Evolutionary conservation across 2,113 vertebrate species (phyloP).

Genomic region (Columba janthina): DNA sequence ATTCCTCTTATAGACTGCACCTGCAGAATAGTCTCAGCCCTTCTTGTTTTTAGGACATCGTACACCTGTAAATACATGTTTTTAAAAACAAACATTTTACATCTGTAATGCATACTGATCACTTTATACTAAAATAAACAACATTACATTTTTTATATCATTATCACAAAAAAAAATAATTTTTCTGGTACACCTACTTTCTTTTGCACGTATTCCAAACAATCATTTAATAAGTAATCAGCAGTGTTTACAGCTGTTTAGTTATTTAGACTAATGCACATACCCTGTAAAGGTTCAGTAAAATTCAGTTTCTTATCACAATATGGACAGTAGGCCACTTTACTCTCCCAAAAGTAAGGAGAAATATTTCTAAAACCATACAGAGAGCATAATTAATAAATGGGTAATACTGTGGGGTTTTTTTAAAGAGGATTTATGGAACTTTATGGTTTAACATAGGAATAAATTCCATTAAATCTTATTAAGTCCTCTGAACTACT

Average conservation of each 20-base stretch:
- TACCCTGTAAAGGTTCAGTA: neutral
- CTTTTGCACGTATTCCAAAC: neutral
- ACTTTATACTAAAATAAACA: constrained; percentile 30
- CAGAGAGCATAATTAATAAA: neutral
- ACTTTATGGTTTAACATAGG: constrained; percentile 13
- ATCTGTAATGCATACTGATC: constrained; percentile 30
- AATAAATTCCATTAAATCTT: constrained; percentile 41
- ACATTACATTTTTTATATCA: neutral
- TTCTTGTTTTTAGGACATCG: constrained; percentile 39
- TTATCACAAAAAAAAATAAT: neutral
- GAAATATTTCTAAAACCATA: neutral
- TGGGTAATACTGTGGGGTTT: neutral
- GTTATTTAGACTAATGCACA: neutral
- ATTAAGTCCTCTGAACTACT: constrained; percentile 47
- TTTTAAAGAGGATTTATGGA: constrained; percentile 30
- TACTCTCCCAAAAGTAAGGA: neutral
- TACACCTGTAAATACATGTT: constrained; percentile 61
- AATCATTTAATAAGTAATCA: neutral
- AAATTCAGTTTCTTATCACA: neutral
- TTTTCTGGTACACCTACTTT: neutral
- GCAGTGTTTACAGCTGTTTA: neutral
- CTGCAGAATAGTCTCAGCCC: constrained; percentile 46
- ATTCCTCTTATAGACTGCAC: constrained; percentile 58
- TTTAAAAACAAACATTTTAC: constrained; percentile 57
- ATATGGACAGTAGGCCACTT: neutral